phyloP scores from a whole-genome alignment of 2,113 vertebrate genomes.

The Colinus virginianus region DNA sequence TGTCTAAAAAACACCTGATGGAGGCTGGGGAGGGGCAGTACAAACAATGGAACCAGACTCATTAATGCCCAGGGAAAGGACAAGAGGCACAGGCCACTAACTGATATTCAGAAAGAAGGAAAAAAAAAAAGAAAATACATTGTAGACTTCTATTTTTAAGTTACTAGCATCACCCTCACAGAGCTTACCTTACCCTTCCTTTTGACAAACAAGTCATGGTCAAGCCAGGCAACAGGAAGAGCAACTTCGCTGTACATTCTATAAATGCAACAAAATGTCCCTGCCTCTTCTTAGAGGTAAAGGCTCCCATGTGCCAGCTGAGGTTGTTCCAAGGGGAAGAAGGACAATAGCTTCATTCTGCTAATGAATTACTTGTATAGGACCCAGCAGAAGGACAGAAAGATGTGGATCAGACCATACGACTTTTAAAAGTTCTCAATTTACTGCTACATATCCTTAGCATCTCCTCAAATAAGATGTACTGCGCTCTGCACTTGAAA shows the following conservation, averaged over 20 bases:
- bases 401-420: neutral
- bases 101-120: neutral
- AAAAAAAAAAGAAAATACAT: neutral
- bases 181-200: neutral
- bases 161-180: neutral
- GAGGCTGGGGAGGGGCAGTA: neutral
- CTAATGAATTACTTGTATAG: neutral
- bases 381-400: neutral
- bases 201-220: neutral
- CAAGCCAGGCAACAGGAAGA: constrained; percentile 28
- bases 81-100: neutral
- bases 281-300: constrained; percentile 23
- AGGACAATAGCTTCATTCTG: neutral
- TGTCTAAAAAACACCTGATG: neutral
- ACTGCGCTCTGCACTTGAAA: neutral
- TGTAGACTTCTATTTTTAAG: neutral
- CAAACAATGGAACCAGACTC: neutral
- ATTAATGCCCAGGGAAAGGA: neutral
- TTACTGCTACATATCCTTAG: neutral
- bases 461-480: neutral
- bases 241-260: neutral
- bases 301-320: neutral
- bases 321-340: neutral
- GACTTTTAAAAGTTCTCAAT: neutral
- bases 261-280: constrained; percentile 24